Base-by-base conservation (phyloP, 2,888 invertebrate species). In the Sabatieria punctata region DNA sequence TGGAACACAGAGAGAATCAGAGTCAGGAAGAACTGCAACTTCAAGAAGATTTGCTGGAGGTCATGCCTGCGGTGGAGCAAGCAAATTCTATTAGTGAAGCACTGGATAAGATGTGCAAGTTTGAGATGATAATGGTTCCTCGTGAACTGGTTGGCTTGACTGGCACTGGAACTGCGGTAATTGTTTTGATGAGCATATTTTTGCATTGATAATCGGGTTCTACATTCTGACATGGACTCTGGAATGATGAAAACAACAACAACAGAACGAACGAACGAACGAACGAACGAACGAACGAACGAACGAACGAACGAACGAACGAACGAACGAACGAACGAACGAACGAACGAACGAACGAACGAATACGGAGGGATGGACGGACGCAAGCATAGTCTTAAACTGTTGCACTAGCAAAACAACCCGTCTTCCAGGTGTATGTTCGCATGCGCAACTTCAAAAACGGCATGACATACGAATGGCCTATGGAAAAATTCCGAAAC, bases 61-160 rank as follows among this genome's bases (percentile, higher is more conserved):
- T 70, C 48, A 58, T 71, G 56, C 71, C 71, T 2, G 66, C 63
- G 13, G 63, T 71, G 11, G 69, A 71, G 47, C 70, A 72, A 55
- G 72, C 71, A 13, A 72, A 72, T 57, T 63, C 67, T 41, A 71
- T 73, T 50, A 67, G 68, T 46, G 67, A 70, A 51, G 71, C 70
- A 44, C 57, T 72, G 26, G 68, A 70, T 50, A 71, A 69, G 54
- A 65, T 64, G 54, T 65, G 64, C 21, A 66, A 68, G 53, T 72
- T 72, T 57, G 71, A 71, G 51, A 60, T 71, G 37, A 55, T 69
- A 50, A 58, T 72, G 30, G 65, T 71, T 26, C 63, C 71, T 13
- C 66, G 71, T 15, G 67, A 71, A 50, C 67, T 70, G 41, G 52
- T 69, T n/a, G 69, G 69, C 3, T 65, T 66, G 27, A 53, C 52